phyloP scores from a whole-genome alignment of 2,797 vertebrate species.

The Rachycentron canadum region DNA sequence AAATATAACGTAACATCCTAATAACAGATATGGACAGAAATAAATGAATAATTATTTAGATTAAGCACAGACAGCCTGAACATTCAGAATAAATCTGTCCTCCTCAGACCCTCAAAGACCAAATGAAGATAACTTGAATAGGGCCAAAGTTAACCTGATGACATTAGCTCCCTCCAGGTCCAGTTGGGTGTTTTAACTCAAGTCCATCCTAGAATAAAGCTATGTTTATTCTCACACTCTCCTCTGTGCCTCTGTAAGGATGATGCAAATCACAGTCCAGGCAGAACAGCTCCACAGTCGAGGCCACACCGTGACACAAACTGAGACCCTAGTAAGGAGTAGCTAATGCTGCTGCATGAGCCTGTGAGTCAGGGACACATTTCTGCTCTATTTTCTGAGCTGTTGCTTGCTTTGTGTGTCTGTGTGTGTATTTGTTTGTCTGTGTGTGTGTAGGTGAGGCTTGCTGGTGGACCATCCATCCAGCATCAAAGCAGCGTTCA shows the following conservation, averaged over 20 bases:
- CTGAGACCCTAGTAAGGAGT: constrained; percentile 2
- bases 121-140: not conserved
- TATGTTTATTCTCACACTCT: not conserved
- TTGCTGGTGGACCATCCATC: constrained; percentile 99
- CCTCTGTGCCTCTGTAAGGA: constrained; percentile 32
- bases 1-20: no score
- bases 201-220: not conserved
- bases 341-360: not conserved
- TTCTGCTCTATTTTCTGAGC: constrained; percentile 7
- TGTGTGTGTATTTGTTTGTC: constrained; percentile 33
- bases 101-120: not conserved
- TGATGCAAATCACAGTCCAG: constrained; percentile 15
- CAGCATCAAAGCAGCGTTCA: constrained; percentile 96
- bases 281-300: constrained; percentile 10
- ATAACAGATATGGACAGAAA: not conserved
- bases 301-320: not conserved
- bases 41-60: not conserved
- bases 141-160: not conserved
- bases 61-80: not conserved
- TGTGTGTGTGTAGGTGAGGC: constrained; percentile 88
- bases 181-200: not conserved
- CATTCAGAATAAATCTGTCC: not conserved
- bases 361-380: constrained; percentile 1
- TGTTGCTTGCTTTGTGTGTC: not conserved
- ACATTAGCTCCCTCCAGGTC: not conserved